Evolutionary conservation across 2,888 invertebrate genomes (phyloP), one percentile per base, ranked within the genome.

Genomic region (Megaustenia siamemsis): DNA sequence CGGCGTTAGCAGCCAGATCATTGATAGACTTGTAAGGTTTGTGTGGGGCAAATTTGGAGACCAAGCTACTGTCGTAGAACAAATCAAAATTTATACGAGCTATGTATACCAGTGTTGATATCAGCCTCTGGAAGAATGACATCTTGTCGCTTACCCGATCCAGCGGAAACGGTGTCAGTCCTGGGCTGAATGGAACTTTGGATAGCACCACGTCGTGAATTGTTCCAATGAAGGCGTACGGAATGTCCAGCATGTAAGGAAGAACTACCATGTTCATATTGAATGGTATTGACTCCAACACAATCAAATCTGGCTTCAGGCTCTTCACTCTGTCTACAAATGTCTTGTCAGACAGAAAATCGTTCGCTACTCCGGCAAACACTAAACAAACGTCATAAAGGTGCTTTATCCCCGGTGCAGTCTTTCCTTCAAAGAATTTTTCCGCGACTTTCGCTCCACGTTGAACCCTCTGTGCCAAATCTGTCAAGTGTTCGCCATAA

Each of bases 21-120:
- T 85, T 76, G 8, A 86, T 83, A 10, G 86, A 63, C n/a, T 86
- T 38, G 49, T 78, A 84, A 0, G 89, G 88, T 40, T 66, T 81
- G 18, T 87, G 84, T 28, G 88, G 88, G 8, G 88, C 89, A 77
- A 86, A 86, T 15, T 60, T 78, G 0, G 82, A 84, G 18, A 88
- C 86, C 18, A 86, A 69, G 68, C 85, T 82, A 68, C 75, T 82
- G 68, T 86, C 82, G 45, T 76, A 60, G 49, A 86, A 86, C 15
- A 76, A 78, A 35, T 87, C 83, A 45, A 76, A 78, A 69, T 71
- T 76, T 68, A 68, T 49, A 32, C 45, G 69, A 40, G 45, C 53
- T n/a, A 75, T 73, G 28, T n/a, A 69, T 10, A 35, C 3, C 49
- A 86, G 63, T 1, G 81, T 83, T 43, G 35, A 83, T 21, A 79